Conservation (phyloP, 2,888 invertebrate genomes). For the Mesochorus sp. region DNA sequence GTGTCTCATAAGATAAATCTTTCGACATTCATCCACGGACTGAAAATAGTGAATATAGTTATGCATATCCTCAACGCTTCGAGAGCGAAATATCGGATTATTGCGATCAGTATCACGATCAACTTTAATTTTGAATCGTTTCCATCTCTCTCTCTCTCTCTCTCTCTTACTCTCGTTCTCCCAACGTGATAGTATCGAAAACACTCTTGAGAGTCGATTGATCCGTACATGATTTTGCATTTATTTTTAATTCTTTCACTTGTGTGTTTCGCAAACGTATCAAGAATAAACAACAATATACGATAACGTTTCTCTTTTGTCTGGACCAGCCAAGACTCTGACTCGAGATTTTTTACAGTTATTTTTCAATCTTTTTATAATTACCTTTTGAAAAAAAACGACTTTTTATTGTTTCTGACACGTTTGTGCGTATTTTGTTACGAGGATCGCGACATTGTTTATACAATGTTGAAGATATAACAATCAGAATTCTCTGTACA, state of each 20-base stretch:
- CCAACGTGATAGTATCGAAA: background rate
- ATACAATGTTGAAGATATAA: too few species aligned
- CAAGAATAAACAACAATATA: too few species aligned
- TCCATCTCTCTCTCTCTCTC: background rate
- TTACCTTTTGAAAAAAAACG: too few species aligned
- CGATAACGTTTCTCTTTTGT: too few species aligned
- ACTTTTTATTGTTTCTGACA: too few species aligned
- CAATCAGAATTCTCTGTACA: too few species aligned
- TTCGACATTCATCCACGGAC: background rate
- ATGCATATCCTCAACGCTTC: background rate
- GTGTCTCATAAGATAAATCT: background rate
- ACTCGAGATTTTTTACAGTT: too few species aligned
- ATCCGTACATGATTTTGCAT: background rate
- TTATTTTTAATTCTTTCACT: background rate
- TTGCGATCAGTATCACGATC: conserved; percentile 8
- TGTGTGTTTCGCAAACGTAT: too few species aligned
- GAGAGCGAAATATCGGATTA: background rate
- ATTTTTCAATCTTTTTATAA: too few species aligned
- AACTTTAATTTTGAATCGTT: conserved; percentile 29
- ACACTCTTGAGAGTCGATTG: background rate
- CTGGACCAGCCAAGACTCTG: too few species aligned
- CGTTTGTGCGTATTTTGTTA: too few species aligned
- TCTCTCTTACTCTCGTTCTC: background rate
- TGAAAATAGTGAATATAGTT: conserved; percentile 5
- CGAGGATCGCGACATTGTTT: too few species aligned